phyloP scores from a whole-genome alignment of 1,140 invertebrate species.

The Cherax destructor region DNA sequence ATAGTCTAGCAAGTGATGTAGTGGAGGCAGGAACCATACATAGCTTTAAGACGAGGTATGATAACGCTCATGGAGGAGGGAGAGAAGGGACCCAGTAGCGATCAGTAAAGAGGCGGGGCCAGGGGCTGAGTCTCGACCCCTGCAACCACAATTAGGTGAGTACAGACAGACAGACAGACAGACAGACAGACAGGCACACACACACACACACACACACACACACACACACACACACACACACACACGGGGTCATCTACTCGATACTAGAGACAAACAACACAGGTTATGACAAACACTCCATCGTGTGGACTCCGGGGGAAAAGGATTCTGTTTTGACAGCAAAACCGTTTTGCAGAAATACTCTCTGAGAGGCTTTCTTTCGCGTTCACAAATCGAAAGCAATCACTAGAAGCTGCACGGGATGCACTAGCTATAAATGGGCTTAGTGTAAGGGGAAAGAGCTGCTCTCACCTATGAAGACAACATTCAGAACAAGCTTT shows the following conservation, averaged over 20 bases:
- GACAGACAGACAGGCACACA: neutral
- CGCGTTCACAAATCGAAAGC: neutral
- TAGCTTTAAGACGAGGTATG: too few relatives aligned
- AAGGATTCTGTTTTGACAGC: neutral
- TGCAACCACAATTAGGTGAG: too few relatives aligned
- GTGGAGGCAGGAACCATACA: too few relatives aligned
- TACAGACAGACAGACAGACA: too few relatives aligned
- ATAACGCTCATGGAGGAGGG: too few relatives aligned
- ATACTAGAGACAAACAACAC: neutral
- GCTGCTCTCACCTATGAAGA: too few relatives aligned
- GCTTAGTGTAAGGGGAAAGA: neutral
- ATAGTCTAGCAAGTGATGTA: too few relatives aligned
- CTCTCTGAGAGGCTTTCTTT: neutral
- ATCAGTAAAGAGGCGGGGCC: too few relatives aligned
- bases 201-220: slow-evolving; percentile 41
- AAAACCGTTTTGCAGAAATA: neutral
- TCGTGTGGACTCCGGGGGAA: neutral
- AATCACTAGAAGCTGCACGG: neutral
- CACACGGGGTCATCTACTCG: neutral
- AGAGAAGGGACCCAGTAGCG: neutral
- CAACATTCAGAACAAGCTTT: too few relatives aligned
- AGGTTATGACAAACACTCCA: neutral
- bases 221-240: slow-evolving; percentile 42
- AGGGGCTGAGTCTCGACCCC: too few relatives aligned
- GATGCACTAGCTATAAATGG: neutral